Conservation (phyloP, 2,888 invertebrate genomes). For the Junonia oenone region DNA sequence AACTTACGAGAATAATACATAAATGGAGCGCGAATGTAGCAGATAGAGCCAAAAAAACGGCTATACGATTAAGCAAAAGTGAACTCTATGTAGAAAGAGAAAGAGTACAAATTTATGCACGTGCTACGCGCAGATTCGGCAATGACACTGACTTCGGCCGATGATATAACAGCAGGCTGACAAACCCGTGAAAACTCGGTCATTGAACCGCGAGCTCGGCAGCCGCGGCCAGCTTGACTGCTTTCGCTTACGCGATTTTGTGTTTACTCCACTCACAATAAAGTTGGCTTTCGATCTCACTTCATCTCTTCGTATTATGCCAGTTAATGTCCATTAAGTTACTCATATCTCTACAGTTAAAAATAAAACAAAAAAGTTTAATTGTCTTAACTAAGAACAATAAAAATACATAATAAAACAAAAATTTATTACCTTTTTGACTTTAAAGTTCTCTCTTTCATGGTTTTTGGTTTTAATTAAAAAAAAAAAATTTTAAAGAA, state of each 20-base stretch:
- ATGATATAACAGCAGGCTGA: conserved; percentile 79
- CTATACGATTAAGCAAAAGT: conserved; percentile 46
- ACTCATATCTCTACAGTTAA: conserved; percentile 38
- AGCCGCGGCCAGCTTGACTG: conserved; percentile 48
- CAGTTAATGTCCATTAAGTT: conserved; percentile 45
- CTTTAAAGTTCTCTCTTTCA: no score
- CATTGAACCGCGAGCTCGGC: conserved; percentile 69
- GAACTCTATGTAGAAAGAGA: conserved; percentile 42
- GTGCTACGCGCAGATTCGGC: conserved; percentile 61
- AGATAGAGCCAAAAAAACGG: conserved; percentile 32
- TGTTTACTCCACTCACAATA: conserved; percentile 52
- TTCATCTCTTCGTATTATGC: conserved; percentile 40
- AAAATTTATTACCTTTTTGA: no score
- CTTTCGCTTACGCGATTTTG: conserved; percentile 69
- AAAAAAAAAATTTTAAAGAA: no score
- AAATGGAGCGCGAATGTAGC: conserved; percentile 28
- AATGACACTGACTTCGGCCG: conserved; percentile 78
- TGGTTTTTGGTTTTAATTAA: no score
- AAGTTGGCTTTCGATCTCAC: conserved; percentile 51
- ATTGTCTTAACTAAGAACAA: not conserved
- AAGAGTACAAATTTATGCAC: conserved; percentile 60
- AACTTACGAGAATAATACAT: conserved; percentile 25
- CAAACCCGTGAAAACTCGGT: conserved; percentile 80
- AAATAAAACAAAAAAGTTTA: not conserved
- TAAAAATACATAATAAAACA: not conserved